Percentiles rank a stretch among this genome's conserved stretches.
These are phyloP conservation scores for Hirtodrosophila confusa DNA, from an alignment of 2,888 invertebrate species.

Conservation along the genomic window DNA sequence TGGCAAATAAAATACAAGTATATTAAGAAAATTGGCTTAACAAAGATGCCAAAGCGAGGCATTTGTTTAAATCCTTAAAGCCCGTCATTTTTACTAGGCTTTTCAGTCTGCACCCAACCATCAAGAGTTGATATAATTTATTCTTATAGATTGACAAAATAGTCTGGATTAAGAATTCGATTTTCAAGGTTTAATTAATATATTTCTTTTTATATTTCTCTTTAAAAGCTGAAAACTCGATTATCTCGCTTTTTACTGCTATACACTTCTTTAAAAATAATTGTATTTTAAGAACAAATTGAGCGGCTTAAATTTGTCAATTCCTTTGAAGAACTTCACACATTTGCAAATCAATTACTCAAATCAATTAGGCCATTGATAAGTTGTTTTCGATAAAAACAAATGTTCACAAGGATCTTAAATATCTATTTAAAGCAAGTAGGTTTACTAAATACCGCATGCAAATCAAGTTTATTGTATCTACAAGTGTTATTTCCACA, in stretches of 20 bases:
- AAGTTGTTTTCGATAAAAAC: constrained; percentile 9
- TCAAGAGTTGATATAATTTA: no score
- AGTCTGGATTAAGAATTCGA: no score
- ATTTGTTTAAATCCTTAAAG: constrained; percentile 22
- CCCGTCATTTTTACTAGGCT: constrained; percentile 11
- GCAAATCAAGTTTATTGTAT: constrained; percentile 13
- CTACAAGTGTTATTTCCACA: not conserved
- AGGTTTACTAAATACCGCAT: not conserved
- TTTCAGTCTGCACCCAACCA: not conserved
- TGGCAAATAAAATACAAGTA: constrained; percentile 13
- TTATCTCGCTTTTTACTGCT: no score
- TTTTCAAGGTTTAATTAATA: no score
- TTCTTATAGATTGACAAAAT: no score
- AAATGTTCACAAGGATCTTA: constrained; percentile 4
- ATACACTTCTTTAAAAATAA: no score
- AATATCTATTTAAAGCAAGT: not conserved
- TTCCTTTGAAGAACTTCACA: not conserved
- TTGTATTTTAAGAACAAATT: no score
- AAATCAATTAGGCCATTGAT: constrained; percentile 20
- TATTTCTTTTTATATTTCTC: no score
- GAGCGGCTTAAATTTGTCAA: no score
- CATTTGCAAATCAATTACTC: constrained; percentile 1
- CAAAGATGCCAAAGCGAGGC: constrained; percentile 4
- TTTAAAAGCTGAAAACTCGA: no score
- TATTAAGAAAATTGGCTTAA: constrained; percentile 8